These are phyloP conservation scores for Steinernema khuongi DNA, from an alignment of 1,140 invertebrate species.

Conservation along the genomic window DNA sequence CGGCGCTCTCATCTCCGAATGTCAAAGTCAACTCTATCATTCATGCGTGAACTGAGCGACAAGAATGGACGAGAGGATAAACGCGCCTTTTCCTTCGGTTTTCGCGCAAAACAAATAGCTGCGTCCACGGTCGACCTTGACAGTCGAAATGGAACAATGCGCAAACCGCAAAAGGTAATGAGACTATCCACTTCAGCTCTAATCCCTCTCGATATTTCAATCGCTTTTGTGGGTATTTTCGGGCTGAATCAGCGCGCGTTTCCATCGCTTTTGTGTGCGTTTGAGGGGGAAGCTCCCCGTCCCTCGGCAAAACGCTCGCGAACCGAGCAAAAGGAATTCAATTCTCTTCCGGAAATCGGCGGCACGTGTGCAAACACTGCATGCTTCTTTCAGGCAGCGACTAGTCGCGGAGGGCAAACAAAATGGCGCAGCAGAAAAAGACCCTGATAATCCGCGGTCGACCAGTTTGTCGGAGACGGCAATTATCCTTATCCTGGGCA, in stretches of 20 bases:
- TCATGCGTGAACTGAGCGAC: background rate
- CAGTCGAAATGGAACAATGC: background rate
- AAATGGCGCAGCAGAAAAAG: background rate
- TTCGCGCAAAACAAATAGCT: conserved; percentile 14
- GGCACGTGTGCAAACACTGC: conserved; percentile 8
- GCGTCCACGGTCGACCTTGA: background rate
- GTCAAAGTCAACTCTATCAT: background rate
- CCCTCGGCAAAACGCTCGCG: too few relatives aligned
- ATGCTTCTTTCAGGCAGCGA: background rate
- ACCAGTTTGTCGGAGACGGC: background rate
- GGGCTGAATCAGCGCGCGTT: too few relatives aligned
- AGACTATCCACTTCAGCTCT: background rate
- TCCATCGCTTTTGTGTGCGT: too few relatives aligned
- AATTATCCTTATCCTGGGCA: background rate
- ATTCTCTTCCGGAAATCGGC: background rate
- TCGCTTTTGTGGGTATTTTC: too few relatives aligned
- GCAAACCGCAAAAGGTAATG: conserved; percentile 10
- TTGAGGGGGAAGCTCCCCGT: too few relatives aligned
- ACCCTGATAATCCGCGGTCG: background rate
- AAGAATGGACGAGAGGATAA: background rate
- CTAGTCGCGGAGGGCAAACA: background rate
- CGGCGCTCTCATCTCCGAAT: background rate
- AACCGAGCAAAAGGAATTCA: too few relatives aligned
- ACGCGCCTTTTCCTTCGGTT: background rate
- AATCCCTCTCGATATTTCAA: background rate